Conservation (phyloP, 1,140 invertebrate species). For the Caenorhabditis remanei region DNA sequence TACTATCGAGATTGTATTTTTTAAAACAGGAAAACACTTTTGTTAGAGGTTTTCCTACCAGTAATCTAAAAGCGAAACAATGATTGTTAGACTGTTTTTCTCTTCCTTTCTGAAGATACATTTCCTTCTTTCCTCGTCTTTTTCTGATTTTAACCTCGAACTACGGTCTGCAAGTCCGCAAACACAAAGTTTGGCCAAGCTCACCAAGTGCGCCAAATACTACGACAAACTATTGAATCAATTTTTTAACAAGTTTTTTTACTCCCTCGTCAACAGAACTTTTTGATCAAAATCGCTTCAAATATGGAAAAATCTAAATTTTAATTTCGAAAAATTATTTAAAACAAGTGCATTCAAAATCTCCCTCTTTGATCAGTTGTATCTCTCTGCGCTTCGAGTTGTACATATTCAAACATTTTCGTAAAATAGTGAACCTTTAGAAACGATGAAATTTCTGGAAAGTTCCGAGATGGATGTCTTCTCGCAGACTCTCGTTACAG, state of each 20-base stretch:
- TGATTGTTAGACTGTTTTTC: too few species aligned
- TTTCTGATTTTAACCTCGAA: not conserved
- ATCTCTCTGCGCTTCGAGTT: not conserved
- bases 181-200: not conserved
- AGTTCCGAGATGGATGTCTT: constrained; percentile 71
- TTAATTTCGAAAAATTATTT: too few species aligned
- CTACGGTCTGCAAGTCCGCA: constrained; percentile 6
- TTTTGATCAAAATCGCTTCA: too few species aligned
- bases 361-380: too few species aligned
- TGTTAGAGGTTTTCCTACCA: too few species aligned
- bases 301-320: too few species aligned
- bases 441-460: constrained; percentile 74
- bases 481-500: constrained; percentile 63
- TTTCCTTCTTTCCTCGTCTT: not conserved
- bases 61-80: too few species aligned
- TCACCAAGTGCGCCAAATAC: not conserved
- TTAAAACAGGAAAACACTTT: too few species aligned
- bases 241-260: not conserved
- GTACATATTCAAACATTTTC: not conserved
- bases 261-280: too few species aligned
- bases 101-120: not conserved
- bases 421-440: not conserved
- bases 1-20: too few species aligned
- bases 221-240: not conserved
- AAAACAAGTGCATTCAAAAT: too few species aligned